These are phyloP conservation scores for Stenodema calcarata DNA, from an alignment of 2,888 invertebrate species.

Conservation along the genomic window DNA sequence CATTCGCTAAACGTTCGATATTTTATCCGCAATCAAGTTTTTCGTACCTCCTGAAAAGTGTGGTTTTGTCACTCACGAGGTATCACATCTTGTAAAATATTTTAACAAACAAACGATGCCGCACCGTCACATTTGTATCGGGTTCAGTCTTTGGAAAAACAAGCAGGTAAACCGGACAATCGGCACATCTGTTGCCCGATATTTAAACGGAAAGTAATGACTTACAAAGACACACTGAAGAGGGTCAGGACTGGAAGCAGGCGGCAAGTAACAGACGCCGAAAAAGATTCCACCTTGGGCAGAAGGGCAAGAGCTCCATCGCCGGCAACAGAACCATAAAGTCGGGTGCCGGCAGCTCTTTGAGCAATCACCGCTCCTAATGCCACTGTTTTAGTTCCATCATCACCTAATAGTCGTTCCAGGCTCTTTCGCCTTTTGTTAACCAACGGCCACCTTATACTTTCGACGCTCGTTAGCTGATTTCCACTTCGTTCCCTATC, in stretches of 20 bases:
- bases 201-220: conserved; percentile 7
- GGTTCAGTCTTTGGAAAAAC: not conserved
- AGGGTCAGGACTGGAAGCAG: not conserved
- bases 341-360: conserved; percentile 8
- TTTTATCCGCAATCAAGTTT: too few species aligned
- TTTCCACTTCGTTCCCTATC: not conserved
- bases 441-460: conserved; percentile 6
- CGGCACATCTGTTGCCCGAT: not conserved
- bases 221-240: not conserved
- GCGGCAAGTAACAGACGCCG: not conserved
- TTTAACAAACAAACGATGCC: not conserved
- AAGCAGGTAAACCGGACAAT: not conserved
- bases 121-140: not conserved
- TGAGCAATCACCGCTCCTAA: conserved; percentile 42
- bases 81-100: too few species aligned
- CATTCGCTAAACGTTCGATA: too few species aligned
- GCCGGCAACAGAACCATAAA: not conserved
- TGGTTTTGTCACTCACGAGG: too few species aligned
- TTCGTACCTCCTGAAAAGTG: too few species aligned
- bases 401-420: conserved; percentile 35
- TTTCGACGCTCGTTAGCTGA: conserved; percentile 25
- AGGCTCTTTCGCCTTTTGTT: conserved; percentile 12
- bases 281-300: not conserved
- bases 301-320: not conserved
- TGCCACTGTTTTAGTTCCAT: conserved; percentile 47